Percentiles rank a stretch among this genome's conserved stretches.
Evolutionary conservation across 2,113 vertebrate species (phyloP).

Genomic region (Orcinus orca): DNA sequence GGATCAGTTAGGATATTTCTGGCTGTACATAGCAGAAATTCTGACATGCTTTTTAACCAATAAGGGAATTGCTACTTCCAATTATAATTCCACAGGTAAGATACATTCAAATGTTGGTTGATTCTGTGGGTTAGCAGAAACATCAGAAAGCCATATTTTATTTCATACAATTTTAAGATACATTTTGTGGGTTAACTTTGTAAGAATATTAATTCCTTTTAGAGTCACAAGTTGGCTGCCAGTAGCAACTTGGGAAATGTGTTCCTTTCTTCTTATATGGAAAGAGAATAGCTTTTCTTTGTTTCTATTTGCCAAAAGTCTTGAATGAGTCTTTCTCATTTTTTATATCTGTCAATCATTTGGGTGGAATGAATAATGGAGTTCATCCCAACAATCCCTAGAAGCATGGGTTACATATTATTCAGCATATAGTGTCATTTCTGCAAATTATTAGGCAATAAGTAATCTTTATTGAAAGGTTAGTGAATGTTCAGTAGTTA

Average conservation of each 20-base stretch:
- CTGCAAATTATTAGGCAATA: not conserved
- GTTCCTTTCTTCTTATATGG: not conserved
- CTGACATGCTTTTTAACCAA: not conserved
- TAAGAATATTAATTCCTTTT: not conserved
- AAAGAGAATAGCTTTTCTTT: not conserved
- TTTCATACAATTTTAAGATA: too few species aligned
- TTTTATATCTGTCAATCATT: not conserved
- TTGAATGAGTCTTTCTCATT: not conserved
- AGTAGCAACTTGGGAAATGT: not conserved
- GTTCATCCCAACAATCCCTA: not conserved
- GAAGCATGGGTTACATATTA: not conserved
- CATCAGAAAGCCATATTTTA: not conserved
- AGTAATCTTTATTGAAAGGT: not conserved
- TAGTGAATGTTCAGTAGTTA: not conserved
- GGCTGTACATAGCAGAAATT: not conserved
- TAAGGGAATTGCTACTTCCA: not conserved
- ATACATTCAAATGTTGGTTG: not conserved
- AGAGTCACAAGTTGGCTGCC: not conserved
- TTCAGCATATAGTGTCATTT: not conserved
- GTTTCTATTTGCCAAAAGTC: not conserved
- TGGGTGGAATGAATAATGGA: not conserved
- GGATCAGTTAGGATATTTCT: not conserved
- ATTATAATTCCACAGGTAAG: not conserved
- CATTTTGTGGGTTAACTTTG: not conserved
- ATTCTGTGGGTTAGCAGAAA: not conserved